These are phyloP conservation scores for Ariopsis seemanni DNA, from an alignment of 2,113 vertebrate genomes.

Conservation along the genomic window DNA sequence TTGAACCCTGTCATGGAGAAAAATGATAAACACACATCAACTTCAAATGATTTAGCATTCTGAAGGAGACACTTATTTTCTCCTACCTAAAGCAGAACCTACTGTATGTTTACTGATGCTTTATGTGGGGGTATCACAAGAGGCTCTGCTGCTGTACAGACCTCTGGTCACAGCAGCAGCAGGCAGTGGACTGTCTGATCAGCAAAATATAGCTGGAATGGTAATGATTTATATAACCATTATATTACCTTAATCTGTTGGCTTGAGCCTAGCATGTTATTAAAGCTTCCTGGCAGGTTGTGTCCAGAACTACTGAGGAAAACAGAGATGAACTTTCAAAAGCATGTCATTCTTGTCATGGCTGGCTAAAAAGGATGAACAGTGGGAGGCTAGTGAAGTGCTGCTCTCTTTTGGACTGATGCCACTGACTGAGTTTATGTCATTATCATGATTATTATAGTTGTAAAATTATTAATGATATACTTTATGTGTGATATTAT, in stretches of 20 bases:
- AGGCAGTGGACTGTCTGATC: constrained; percentile 18
- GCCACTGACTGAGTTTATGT: not conserved
- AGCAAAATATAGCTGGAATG: constrained; percentile 22
- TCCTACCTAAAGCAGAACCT: constrained; percentile 43
- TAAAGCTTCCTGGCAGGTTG: constrained; percentile 27
- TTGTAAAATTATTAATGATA: not conserved
- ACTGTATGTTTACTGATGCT: constrained; percentile 33
- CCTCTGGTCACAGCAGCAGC: not conserved
- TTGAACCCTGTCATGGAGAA: constrained; percentile 50
- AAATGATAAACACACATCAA: constrained; percentile 53
- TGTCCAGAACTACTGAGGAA: constrained; percentile 16
- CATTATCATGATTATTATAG: not conserved
- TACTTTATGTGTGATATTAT: constrained; percentile 3
- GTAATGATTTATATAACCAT: constrained; percentile 8
- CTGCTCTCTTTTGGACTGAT: not conserved
- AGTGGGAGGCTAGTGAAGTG: not conserved
- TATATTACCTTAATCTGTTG: constrained; percentile 17
- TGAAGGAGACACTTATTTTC: constrained; percentile 51
- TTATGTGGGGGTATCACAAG: not conserved
- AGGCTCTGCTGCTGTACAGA: constrained; percentile 12
- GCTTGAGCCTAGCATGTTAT: constrained; percentile 4
- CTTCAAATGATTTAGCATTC: constrained; percentile 53
- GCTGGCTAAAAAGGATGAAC: not conserved
- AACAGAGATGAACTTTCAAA: constrained; percentile 25
- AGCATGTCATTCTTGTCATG: not conserved